A percentile compares a stretch with the other conserved stretches of the same genome.
phyloP scores from a whole-genome alignment of 1,140 invertebrate genomes.

The Metaphire vulgaris region DNA sequence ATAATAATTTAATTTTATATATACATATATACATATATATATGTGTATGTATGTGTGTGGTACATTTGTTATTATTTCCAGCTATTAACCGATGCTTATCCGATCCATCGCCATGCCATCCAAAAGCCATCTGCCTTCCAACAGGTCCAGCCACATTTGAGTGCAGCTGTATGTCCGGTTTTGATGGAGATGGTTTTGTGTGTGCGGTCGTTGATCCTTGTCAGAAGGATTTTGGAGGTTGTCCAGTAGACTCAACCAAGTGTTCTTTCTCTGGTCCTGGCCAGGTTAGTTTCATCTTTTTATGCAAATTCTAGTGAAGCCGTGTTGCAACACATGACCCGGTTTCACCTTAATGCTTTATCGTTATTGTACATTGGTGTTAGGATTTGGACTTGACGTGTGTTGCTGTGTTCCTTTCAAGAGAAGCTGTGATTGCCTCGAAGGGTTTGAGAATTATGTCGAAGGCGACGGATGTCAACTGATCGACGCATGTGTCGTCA shows the following conservation, averaged over 20 bases:
- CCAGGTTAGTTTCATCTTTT: conserved; percentile 27
- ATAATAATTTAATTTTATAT: too few species aligned
- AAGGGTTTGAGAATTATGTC: conserved; percentile 35
- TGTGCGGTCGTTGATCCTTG: conserved; percentile 40
- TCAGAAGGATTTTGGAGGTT: conserved; percentile 35
- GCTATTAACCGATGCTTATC: conserved; percentile 34
- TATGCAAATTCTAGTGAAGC: background rate
- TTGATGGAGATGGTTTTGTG: conserved; percentile 36
- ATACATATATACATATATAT: too few species aligned
- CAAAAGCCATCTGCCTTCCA: conserved; percentile 31
- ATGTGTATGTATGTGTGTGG: too few species aligned
- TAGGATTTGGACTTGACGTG: too few species aligned
- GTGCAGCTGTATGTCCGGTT: conserved; percentile 36
- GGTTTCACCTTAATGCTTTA: too few species aligned
- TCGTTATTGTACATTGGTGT: too few species aligned
- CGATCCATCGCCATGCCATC: conserved; percentile 31
- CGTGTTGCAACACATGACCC: too few species aligned
- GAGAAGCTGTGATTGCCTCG: conserved; percentile 37
- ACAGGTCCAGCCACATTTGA: conserved; percentile 32
- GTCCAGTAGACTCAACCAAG: conserved; percentile 32
- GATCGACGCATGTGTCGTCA: conserved; percentile 35
- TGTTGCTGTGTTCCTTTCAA: too few species aligned
- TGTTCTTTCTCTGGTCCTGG: conserved; percentile 37
- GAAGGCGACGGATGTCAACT: conserved; percentile 33
- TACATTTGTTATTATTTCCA: too few species aligned